Base-by-base conservation (phyloP, 2,113 vertebrate species). In the Bagarius yarrelli region DNA sequence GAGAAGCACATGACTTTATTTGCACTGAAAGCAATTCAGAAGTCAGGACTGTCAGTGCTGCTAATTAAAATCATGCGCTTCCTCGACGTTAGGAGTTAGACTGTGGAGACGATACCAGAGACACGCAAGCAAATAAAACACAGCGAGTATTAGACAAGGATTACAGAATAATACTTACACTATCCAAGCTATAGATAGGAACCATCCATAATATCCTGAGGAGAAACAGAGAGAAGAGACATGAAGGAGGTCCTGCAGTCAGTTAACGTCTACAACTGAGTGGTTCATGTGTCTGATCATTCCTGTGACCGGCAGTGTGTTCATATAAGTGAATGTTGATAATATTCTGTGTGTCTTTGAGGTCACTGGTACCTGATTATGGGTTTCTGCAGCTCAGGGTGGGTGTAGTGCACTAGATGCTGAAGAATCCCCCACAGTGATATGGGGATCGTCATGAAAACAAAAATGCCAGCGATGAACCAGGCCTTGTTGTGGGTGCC, bases 151-250 rank as follows among this genome's bases (percentile, higher is more conserved):
- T 21, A 47, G 19, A 36, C 8, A n/a, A 18, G 18, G 19, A 40
- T 55, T 25, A 56, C 8, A n/a, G 56, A 16, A 59, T 34, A 80
- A 76, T 87, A 97, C 97, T 98, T 92, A 99, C 97, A 87, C 97
- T 99, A 89, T 98, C 97, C 90, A 99, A 92, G 88, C 97, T 99
- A 93, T 98, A 99, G 89, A 99, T 98, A 16, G 98, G 98, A 81
- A 99, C 98, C 97, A 99, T 99, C 97, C 97, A 99, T 80, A 99
- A 93, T 90, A 99, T 98, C 88, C 97, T 99, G 88, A 69, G 86
- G 30, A 86, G 91, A 56, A 84, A 8, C 76, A 55, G 23, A 67
- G 34, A 16, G 0, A 83, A n/a, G 81, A 32, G 18, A 60, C 16
- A 21, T 63, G 52, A 47, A 78, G 44, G 19, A 16, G 52, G 13